Percentiles rank a stretch among this genome's conserved stretches.
phyloP scores from a whole-genome alignment of 2,888 invertebrate species.

The Meteorus cinctellus region DNA sequence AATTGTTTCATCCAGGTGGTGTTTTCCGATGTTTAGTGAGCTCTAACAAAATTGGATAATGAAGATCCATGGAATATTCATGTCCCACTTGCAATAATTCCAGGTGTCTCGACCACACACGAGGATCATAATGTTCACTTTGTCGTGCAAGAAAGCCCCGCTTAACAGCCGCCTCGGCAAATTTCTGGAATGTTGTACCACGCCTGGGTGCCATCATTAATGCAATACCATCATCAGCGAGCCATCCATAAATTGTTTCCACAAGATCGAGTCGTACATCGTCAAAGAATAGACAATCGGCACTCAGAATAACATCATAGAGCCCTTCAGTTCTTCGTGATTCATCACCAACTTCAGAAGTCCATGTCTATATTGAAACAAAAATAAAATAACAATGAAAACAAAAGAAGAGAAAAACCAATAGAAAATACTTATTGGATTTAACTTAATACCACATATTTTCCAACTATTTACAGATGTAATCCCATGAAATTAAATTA shows the following conservation, averaged over 20 bases:
- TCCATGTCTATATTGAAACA: slow-evolving; percentile 52
- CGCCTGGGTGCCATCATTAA: slow-evolving; percentile 86
- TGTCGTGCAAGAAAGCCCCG: slow-evolving; percentile 78
- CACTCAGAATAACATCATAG: slow-evolving; percentile 84
- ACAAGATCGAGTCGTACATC: slow-evolving; percentile 81
- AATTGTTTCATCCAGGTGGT: slow-evolving; percentile 60
- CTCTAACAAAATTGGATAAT: slow-evolving; percentile 82
- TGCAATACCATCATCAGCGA: slow-evolving; percentile 79
- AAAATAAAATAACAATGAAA: too few species aligned
- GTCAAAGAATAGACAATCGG: slow-evolving; percentile 88
- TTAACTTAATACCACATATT: background rate
- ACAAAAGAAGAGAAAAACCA: background rate
- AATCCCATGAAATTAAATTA: slow-evolving; percentile 2
- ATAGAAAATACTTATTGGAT: background rate
- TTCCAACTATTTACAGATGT: background rate
- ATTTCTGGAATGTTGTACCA: slow-evolving; percentile 82
- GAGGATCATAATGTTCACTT: slow-evolving; percentile 78
- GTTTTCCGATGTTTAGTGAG: slow-evolving; percentile 75
- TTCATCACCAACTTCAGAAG: slow-evolving; percentile 68
- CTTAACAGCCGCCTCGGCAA: slow-evolving; percentile 78
- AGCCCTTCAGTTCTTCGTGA: slow-evolving; percentile 69
- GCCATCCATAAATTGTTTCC: slow-evolving; percentile 79
- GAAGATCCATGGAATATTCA: slow-evolving; percentile 81
- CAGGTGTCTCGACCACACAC: slow-evolving; percentile 81
- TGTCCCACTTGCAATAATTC: slow-evolving; percentile 76